A percentile compares a stretch with the other conserved stretches of the same genome.
These are phyloP conservation scores for Rugalucina vietnamica DNA, from an alignment of 2,888 invertebrate genomes.

Conservation along the genomic window DNA sequence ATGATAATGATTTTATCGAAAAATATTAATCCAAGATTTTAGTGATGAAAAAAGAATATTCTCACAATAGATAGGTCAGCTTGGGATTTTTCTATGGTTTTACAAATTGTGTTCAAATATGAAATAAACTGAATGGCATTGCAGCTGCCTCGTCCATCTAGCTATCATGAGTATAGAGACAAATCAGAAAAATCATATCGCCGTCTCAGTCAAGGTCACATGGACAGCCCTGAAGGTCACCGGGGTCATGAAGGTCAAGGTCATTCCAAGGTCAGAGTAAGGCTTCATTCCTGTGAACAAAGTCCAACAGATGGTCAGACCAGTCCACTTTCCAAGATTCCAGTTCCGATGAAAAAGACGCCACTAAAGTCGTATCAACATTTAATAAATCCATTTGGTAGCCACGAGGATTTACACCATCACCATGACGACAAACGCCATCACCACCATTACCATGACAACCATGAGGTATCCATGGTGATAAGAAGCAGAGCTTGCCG, in stretches of 20 bases:
- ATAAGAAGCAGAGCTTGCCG: not conserved
- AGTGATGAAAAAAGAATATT: too few species aligned
- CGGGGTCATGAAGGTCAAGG: constrained; percentile 45
- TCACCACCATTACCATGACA: constrained; percentile 12
- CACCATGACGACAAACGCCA: constrained; percentile 21
- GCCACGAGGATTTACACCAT: too few species aligned
- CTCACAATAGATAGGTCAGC: too few species aligned
- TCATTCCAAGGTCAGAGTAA: constrained; percentile 19
- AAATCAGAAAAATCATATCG: not conserved
- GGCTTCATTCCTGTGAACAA: not conserved
- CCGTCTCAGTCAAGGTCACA: not conserved
- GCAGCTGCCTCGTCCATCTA: constrained; percentile 30
- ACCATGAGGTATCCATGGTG: constrained; percentile 53
- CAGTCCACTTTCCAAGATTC: constrained; percentile 52
- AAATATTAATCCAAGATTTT: too few species aligned
- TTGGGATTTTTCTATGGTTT: too few species aligned
- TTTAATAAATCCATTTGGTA: constrained; percentile 37
- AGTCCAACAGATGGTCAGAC: constrained; percentile 7
- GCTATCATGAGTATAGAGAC: constrained; percentile 39
- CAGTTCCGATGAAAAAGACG: constrained; percentile 51
- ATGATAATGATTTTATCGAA: too few species aligned
- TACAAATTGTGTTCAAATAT: too few species aligned
- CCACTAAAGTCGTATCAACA: constrained; percentile 56
- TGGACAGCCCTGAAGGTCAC: not conserved
- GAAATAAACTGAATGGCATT: too few species aligned